Base-by-base conservation (phyloP, 2,113 vertebrate species). In the Cygnus atratus region DNA sequence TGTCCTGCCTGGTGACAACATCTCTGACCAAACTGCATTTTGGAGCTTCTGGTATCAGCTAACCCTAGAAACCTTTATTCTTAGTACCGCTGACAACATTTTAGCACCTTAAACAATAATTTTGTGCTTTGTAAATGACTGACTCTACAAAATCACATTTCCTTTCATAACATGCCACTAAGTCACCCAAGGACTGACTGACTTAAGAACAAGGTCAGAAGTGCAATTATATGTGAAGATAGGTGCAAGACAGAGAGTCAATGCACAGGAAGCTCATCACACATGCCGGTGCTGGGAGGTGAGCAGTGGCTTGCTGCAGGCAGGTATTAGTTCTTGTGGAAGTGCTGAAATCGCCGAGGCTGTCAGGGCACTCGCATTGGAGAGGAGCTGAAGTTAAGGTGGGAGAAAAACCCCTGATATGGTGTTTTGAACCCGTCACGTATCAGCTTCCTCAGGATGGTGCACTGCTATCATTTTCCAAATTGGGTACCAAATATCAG, bases 271-370 rank as follows among this genome's bases (percentile, higher is more conserved):
- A 82, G 77, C 65, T 87, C 71, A 39, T n/a, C 63, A 12, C 87
- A 58, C 1, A 5, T 75, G 77, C 73, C 54, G 58, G 71, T 74
- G 71, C 74, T n/a, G 91, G 79, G 73, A 87, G 86, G 71, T 35
- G 83, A 92, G 91, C 92, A 72, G 76, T 1, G 35, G 68, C 46
- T 84, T 91, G 89, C 88, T 93, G 81, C 76, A 87, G 87, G 91
- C 61, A 78, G 68, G 67, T 68, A 89, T 87, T 82, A 72, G 71
- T 85, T 95, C 93, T 83, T 92, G 68, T 58, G 59, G 87, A 90
- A 92, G 87, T 54, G 59, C 82, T 88, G 75, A 71, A 97, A 83
- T 94, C 93, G 84, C 83, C 0, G 33, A 93, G 88, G 88, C 88
- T 92, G 72, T 61, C 1, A 2, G 41, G 62, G 31, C 0, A 0